Evolutionary conservation across 1,140 invertebrate species (phyloP).

Genomic region (Paralvinella palmiformis): DNA sequence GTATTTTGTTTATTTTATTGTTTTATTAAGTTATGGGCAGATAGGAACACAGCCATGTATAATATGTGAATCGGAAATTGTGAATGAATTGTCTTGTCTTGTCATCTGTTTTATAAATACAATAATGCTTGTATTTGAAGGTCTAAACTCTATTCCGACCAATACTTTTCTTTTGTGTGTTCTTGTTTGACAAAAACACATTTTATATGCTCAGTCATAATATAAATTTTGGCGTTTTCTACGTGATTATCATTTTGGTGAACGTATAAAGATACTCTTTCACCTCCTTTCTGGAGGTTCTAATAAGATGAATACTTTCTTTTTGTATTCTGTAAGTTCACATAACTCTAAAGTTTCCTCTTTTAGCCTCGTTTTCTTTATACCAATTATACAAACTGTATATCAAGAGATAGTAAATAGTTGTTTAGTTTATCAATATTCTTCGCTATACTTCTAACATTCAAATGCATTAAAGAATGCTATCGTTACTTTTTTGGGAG

Average conservation of each 20-base stretch:
- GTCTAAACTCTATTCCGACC: not conserved
- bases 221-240: too few relatives aligned
- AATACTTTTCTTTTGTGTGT: slow-evolving; percentile 5
- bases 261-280: not conserved
- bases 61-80: too few relatives aligned
- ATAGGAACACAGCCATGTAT: too few relatives aligned
- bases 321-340: slow-evolving; percentile 1
- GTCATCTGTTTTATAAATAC: not conserved
- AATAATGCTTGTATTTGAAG: not conserved
- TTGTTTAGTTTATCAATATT: slow-evolving; percentile 1
- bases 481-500: too few relatives aligned
- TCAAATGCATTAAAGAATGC: slow-evolving; percentile 5
- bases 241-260: not conserved
- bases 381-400: too few relatives aligned
- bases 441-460: not conserved
- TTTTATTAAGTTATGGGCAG: too few relatives aligned
- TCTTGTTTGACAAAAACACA: not conserved
- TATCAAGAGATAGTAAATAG: not conserved
- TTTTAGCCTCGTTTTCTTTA: not conserved
- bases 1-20: too few relatives aligned
- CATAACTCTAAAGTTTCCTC: not conserved
- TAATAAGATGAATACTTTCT: not conserved
- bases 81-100: too few relatives aligned
- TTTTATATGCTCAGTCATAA: not conserved
- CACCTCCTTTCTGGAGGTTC: not conserved